Base-by-base conservation (phyloP, 2,888 invertebrate genomes). In the Nemurella pictetii region DNA sequence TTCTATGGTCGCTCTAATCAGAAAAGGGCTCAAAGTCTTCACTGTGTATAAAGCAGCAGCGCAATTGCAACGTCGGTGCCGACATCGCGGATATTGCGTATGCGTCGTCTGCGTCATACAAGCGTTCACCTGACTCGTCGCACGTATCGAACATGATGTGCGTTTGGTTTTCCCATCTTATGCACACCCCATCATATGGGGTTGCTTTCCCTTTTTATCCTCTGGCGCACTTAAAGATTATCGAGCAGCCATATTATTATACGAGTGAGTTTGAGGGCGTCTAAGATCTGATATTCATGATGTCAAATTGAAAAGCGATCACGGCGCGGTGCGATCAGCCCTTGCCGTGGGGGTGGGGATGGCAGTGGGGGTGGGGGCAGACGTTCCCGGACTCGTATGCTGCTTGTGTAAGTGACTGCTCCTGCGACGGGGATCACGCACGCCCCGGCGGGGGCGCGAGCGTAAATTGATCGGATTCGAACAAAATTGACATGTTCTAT, bases 251-350 rank as follows among this genome's bases (percentile, higher is more conserved):
- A n/a, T n/a, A 26, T 75, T 27, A 27, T 75, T n/a, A 28, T n/a
- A 28, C 28, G 75, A 75, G 26, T 9, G 20, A 55, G 15, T 55
- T 55, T 55, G 55, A 55, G 55, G 55, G 55, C 15, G 1, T 27
- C 75, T 26, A 75, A 82, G 36, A 55, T 82, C 72, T 82, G 72
- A 78, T 82, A 84, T 85, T 85, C 84, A 85, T 81, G 84, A 84
- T 74, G 35, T 72, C 78, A 30, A 55, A 85, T 85, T 84, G 85
- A 84, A 84, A 85, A 84, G 73, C 85, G 84, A 82, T 84, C 84
- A 84, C n/a, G 29, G 25, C 32, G 20, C 82, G 12, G n/a, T n/a
- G n/a, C n/a, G n/a, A n/a, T n/a, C n/a, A n/a, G n/a, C n/a, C n/a
- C n/a, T n/a, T n/a, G n/a, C n/a, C n/a, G n/a, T n/a, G n/a, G n/a